Percentiles rank a stretch among this genome's conserved stretches.
phyloP scores from a whole-genome alignment of 1,140 invertebrate species.

The Delia radicum region DNA sequence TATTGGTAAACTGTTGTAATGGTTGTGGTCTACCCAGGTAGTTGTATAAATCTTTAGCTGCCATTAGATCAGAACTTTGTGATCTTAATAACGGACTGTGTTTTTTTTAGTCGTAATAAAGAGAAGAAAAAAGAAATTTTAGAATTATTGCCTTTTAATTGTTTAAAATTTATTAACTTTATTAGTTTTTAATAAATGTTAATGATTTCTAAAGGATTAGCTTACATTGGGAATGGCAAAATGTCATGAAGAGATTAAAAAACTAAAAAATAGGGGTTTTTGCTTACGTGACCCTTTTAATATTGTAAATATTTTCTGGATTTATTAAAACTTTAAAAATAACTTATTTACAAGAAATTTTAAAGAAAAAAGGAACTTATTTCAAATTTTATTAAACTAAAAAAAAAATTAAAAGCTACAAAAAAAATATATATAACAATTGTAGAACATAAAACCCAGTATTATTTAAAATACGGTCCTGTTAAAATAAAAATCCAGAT shows the following conservation, averaged over 20 bases:
- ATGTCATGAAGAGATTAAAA: background rate
- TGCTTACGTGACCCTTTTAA: background rate
- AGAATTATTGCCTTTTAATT: background rate
- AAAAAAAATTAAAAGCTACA: too few relatives aligned
- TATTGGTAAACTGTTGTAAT: slow-evolving; percentile 9
- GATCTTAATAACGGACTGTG: slow-evolving; percentile 33
- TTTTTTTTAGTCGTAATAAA: too few relatives aligned
- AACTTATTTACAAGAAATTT: background rate
- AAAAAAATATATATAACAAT: too few relatives aligned
- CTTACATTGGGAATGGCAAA: background rate
- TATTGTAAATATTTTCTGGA: background rate
- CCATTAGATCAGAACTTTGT: slow-evolving; percentile 33
- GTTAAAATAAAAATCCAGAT: too few relatives aligned
- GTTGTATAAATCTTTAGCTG: slow-evolving; percentile 36
- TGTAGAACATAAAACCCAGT: too few relatives aligned
- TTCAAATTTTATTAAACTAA: too few relatives aligned
- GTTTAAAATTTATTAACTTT: too few relatives aligned
- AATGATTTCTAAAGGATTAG: slow-evolving; percentile 2
- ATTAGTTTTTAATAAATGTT: background rate
- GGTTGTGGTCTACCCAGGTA: slow-evolving; percentile 53
- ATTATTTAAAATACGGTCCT: too few relatives aligned
- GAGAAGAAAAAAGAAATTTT: background rate
- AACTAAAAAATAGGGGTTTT: background rate
- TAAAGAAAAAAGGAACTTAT: too few relatives aligned
- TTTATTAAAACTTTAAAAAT: too few relatives aligned